phyloP scores from a whole-genome alignment of 1,140 invertebrate genomes.

The Nautilus pompilius region DNA sequence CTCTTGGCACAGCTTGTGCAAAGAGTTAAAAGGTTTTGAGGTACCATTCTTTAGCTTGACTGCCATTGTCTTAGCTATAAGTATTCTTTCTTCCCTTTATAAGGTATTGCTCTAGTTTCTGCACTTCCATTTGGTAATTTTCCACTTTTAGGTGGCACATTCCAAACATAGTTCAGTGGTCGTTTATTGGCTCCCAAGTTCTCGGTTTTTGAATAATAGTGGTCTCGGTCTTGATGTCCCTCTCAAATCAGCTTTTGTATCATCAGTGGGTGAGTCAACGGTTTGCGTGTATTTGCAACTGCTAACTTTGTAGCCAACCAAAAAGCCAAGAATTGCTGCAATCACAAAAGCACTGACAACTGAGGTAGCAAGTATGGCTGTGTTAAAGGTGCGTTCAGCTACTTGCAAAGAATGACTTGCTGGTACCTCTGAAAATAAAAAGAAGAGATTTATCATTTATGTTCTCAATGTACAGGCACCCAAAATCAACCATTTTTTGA shows the following conservation, averaged over 20 bases:
- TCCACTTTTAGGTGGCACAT: background rate
- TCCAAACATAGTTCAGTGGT: background rate
- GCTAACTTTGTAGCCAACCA: background rate
- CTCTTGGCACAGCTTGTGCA: too few species aligned
- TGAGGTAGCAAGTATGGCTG: background rate
- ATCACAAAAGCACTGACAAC: background rate
- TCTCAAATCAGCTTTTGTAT: background rate
- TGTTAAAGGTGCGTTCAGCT: too few species aligned
- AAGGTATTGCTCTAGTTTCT: too few species aligned
- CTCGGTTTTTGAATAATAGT: background rate
- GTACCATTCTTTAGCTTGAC: too few species aligned
- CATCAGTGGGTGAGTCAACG: background rate
- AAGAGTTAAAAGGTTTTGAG: too few species aligned
- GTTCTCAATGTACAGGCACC: too few species aligned
- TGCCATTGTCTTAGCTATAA: too few species aligned
- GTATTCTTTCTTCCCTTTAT: too few species aligned
- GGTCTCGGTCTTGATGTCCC: background rate
- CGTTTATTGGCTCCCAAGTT: background rate
- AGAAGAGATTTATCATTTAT: too few species aligned
- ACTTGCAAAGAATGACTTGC: too few species aligned
- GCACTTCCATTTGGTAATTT: background rate
- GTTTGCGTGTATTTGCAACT: background rate
- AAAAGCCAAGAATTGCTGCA: background rate
- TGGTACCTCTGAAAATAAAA: too few species aligned
- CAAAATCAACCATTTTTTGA: too few species aligned